These are phyloP conservation scores for Rhabdomys dilectus DNA, from an alignment of 2,113 vertebrate genomes.

Conservation along the genomic window DNA sequence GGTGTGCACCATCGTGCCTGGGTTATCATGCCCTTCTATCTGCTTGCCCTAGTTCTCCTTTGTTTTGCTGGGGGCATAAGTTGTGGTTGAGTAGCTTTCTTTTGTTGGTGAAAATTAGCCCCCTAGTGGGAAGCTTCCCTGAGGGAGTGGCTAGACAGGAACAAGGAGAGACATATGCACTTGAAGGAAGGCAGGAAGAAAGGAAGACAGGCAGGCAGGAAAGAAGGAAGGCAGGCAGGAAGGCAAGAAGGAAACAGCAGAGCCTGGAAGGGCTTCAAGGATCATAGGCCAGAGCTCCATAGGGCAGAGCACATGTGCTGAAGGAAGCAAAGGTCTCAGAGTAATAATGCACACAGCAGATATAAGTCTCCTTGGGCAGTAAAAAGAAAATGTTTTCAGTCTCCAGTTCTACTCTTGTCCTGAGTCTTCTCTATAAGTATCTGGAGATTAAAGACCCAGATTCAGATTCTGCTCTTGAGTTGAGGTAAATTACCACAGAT, in stretches of 20 bases:
- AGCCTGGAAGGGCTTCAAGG: not conserved
- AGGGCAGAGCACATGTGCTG: not conserved
- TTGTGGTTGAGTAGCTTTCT: not conserved
- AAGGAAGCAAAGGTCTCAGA: not conserved
- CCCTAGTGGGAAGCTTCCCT: not conserved
- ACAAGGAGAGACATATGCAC: not conserved
- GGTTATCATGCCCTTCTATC: not conserved
- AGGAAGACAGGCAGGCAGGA: rapidly evolving
- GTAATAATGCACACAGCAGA: not conserved
- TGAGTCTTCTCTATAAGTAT: not conserved
- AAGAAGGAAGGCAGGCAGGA: not conserved
- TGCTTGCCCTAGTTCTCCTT: not conserved
- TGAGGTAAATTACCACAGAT: not conserved
- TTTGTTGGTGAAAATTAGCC: not conserved
- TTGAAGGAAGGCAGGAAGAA: not conserved
- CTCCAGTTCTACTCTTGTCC: not conserved
- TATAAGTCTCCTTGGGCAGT: not conserved
- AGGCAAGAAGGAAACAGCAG: rapidly evolving
- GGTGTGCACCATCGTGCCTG: not conserved
- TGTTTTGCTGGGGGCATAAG: not conserved
- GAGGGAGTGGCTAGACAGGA: not conserved
- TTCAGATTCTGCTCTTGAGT: not conserved
- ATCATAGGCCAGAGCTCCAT: not conserved
- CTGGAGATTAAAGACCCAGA: constrained; percentile 20
- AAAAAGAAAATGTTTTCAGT: not conserved